Evolutionary conservation across 2,797 vertebrate genomes (phyloP).

Genomic region (Muraenolepis orangiensis): DNA sequence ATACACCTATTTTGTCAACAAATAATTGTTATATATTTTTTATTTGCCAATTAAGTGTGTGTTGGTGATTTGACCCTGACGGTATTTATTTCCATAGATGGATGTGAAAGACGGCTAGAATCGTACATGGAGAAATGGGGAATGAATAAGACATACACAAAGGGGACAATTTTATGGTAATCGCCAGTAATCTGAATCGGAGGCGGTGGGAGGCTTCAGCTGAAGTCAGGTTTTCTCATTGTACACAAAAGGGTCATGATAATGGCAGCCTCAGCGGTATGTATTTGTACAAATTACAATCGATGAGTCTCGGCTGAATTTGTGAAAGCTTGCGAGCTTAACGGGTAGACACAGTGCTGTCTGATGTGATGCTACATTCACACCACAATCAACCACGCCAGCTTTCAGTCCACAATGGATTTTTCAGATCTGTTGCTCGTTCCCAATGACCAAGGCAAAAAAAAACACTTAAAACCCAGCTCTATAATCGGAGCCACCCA

Average conservation of each 20-base stretch:
- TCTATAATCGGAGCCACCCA: conserved; percentile 47
- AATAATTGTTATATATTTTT: no score
- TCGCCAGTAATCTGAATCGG: neutral
- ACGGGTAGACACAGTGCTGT: neutral
- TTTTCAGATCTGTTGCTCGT: conserved; percentile 18
- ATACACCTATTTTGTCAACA: conserved; percentile 36
- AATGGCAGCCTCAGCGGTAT: neutral
- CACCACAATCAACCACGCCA: neutral
- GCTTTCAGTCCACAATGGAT: neutral
- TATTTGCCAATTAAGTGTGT: conserved; percentile 29
- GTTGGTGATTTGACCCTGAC: conserved; percentile 32
- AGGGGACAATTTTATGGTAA: neutral
- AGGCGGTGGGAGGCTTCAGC: neutral
- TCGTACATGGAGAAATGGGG: neutral
- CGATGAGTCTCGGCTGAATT: neutral
- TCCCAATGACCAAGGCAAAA: conserved; percentile 31
- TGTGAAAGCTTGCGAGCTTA: neutral
- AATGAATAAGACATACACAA: neutral
- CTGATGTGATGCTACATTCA: neutral
- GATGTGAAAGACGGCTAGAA: conserved; percentile 16
- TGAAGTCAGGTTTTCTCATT: neutral
- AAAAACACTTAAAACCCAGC: conserved; percentile 14
- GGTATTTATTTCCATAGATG: conserved; percentile 21
- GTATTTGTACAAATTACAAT: neutral
- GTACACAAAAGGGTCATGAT: neutral